These are phyloP conservation scores for Atrichornis clamosus DNA, from an alignment of 2,113 vertebrate genomes.

Conservation along the genomic window DNA sequence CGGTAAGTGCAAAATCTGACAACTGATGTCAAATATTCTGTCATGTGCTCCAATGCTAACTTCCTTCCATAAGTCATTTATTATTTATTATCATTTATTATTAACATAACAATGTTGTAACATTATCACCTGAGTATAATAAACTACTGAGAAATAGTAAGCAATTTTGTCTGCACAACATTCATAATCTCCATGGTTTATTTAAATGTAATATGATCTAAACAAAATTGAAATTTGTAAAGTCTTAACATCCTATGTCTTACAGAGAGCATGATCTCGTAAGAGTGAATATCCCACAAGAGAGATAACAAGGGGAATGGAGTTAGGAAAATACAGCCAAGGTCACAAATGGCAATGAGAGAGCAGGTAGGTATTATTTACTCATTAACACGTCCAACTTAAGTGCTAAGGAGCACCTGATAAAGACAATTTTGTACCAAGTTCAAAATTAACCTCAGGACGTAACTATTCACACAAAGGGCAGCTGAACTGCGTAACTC, in stretches of 20 bases:
- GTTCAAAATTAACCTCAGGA: background rate
- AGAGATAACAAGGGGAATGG: background rate
- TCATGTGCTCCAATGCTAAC: background rate
- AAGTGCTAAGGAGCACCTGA: background rate
- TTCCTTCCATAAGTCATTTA: background rate
- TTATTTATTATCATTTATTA: too few relatives aligned
- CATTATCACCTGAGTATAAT: background rate
- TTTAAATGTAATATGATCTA: background rate
- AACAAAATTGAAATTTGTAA: background rate
- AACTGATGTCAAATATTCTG: background rate
- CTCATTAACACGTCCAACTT: background rate
- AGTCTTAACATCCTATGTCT: background rate
- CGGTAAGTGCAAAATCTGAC: background rate
- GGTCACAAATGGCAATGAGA: background rate
- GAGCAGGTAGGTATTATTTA: background rate
- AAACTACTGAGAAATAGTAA: background rate
- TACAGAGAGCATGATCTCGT: fast-evolving
- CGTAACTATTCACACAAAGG: background rate
- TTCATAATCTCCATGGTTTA: background rate
- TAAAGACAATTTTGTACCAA: background rate
- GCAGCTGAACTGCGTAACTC: background rate
- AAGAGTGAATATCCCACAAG: background rate
- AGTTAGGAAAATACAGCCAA: background rate
- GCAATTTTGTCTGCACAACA: background rate
- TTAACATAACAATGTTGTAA: background rate